Base-by-base conservation (phyloP, 2,113 vertebrate genomes). In the Clarias batrachus region DNA sequence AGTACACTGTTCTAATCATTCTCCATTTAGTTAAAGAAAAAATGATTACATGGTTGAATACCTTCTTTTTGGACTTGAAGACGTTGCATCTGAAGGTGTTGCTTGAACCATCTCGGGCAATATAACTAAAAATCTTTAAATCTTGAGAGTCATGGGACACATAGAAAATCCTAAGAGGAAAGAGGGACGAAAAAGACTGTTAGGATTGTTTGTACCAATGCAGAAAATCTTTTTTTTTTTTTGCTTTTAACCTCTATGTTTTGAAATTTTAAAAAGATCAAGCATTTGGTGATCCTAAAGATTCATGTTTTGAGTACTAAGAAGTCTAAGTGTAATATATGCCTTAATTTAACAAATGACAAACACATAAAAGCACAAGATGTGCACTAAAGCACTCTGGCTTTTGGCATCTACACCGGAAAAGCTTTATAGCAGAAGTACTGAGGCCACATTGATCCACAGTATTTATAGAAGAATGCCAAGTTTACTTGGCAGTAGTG, bases 11-110 rank as follows among this genome's bases (percentile, higher is more conserved):
- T 7, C 57, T 21, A 77, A 63, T n/a, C 25, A 63, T 14, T 66
- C 78, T 60, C 16, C 27, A 13, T 33, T 33, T 21, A 23, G 0
- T 17, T 19, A 78, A 78, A 48, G 4, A 37, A 56, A 23, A 30
- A 54, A 76, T 3, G 82, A 10, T 19, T 27, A 63, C 3, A 12
- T 33, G 4, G 25, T 21, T 48, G n/a, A 19, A 71, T 87, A 97
- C 95, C 95, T 97, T 97, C 91, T 97, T 96, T 91, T 97, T 97
- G 0, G 96, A 96, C 89, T 96, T 96, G 94, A 98, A 98, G 88
- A 97, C 96, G 0, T 97, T 97, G 86, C 96, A 96, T 80, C 95
- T 94, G 94, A 96, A 96, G 63, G 94, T 95, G 80, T 97, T 96
- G 92, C 90, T 97, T 48, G 95, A 85, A 0, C 96, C 94, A 0